These are phyloP conservation scores for Gallinago stenura DNA, from an alignment of 2,797 vertebrate genomes.

Conservation along the genomic window DNA sequence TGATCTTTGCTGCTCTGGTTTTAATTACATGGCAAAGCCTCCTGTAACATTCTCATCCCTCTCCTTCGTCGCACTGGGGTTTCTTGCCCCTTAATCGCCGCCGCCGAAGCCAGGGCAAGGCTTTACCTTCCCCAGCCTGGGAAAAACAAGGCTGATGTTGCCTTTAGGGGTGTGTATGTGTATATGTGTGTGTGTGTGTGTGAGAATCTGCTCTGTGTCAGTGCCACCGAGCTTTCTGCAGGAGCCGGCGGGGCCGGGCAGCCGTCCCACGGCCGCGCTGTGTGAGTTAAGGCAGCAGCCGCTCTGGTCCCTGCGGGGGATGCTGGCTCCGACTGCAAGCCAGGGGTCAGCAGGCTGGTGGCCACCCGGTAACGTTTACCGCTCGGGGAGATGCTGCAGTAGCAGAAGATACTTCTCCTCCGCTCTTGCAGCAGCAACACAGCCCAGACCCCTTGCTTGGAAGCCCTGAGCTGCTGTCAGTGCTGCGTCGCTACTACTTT, in stretches of 20 bases:
- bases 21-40: conserved; percentile 15
- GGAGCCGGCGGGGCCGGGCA: accelerated
- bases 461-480: not conserved
- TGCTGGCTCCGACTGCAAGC: not conserved
- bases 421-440: not conserved
- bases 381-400: not conserved
- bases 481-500: not conserved
- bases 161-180: accelerated
- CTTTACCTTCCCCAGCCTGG: not conserved
- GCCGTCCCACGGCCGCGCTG: not conserved
- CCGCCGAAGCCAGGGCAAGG: accelerated
- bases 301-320: accelerated
- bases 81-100: not conserved
- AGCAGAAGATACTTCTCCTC: not conserved
- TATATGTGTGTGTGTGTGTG: not conserved
- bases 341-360: not conserved
- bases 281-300: not conserved
- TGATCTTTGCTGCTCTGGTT: not conserved
- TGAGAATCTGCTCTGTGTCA: not conserved
- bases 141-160: not conserved
- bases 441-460: not conserved
- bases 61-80: accelerated
- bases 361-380: accelerated
- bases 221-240: not conserved
- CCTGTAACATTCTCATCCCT: not conserved